phyloP scores from a whole-genome alignment of 2,888 invertebrate species.

The Mactromeris polynyma region DNA sequence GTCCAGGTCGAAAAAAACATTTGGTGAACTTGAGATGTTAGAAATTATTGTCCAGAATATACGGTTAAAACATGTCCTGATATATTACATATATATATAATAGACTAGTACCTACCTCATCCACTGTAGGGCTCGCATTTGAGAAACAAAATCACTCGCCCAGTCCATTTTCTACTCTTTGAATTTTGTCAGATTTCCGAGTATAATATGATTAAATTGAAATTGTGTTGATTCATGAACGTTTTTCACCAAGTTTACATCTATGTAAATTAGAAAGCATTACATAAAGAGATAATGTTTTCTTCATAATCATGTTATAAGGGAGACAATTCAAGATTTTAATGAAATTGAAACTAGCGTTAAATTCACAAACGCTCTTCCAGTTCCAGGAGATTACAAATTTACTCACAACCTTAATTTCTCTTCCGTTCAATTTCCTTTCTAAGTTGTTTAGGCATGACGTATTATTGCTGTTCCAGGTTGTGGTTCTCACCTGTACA shows the following conservation, averaged over 20 bases:
- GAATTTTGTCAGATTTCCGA: neutral
- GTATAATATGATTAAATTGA: neutral
- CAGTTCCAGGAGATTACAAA: neutral
- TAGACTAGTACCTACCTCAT: constrained; percentile 34
- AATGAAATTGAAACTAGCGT: constrained; percentile 13
- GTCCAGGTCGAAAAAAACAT: too few species aligned
- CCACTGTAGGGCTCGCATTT: constrained; percentile 23
- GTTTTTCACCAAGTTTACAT: constrained; percentile 11
- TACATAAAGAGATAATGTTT: neutral
- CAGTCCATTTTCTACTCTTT: constrained; percentile 30
- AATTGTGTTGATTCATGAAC: constrained; percentile 5
- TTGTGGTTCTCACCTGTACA: too few species aligned
- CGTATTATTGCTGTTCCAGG: too few species aligned
- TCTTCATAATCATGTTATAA: constrained; percentile 8
- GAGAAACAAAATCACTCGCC: constrained; percentile 17
- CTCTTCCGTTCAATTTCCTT: too few species aligned
- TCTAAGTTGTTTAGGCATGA: too few species aligned
- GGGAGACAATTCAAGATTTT: constrained; percentile 33
- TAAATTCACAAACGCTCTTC: constrained; percentile 24
- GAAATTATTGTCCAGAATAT: neutral
- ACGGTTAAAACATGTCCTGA: neutral
- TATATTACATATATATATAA: neutral
- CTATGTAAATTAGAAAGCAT: constrained; percentile 16
- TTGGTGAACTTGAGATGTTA: too few species aligned
- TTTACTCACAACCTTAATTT: too few species aligned